A percentile compares a stretch with the other conserved stretches of the same genome.
These are phyloP conservation scores for Caenorhabditis sp. DNA, from an alignment of 2,888 invertebrate genomes.

Conservation along the genomic window DNA sequence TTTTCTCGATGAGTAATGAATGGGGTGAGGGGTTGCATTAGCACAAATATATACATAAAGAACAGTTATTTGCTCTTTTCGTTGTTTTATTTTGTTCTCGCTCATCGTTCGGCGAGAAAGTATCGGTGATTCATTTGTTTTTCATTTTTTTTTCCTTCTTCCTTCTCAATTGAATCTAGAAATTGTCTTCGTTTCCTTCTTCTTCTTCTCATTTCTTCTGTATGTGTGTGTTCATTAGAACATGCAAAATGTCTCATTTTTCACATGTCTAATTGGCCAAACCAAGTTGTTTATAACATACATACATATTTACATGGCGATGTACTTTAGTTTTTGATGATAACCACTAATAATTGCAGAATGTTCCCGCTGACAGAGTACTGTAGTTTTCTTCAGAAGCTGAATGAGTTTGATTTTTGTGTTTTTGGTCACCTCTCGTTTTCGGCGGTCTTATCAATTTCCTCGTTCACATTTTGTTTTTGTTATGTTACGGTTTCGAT, in stretches of 20 bases:
- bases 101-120: neutral
- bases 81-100: neutral
- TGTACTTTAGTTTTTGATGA: too few relatives aligned
- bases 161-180: constrained; percentile 1
- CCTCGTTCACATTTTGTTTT: too few relatives aligned
- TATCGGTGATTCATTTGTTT: constrained; percentile 13
- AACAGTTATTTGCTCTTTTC: neutral
- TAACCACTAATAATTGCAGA: too few relatives aligned
- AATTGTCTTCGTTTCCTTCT: constrained; percentile 7
- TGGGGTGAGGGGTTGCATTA: neutral
- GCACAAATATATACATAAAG: neutral
- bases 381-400: too few relatives aligned
- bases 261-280: neutral
- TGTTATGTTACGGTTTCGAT: too few relatives aligned
- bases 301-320: too few relatives aligned
- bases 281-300: neutral
- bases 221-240: neutral
- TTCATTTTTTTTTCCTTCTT: constrained; percentile 1
- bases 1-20: neutral
- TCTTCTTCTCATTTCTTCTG: neutral
- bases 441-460: too few relatives aligned
- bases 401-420: too few relatives aligned
- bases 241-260: neutral
- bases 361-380: too few relatives aligned
- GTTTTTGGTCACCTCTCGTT: too few relatives aligned